A percentile compares a stretch with the other conserved stretches of the same genome.
Conservation (phyloP, 1,140 invertebrate species). For the Macrostomum lignano region DNA sequence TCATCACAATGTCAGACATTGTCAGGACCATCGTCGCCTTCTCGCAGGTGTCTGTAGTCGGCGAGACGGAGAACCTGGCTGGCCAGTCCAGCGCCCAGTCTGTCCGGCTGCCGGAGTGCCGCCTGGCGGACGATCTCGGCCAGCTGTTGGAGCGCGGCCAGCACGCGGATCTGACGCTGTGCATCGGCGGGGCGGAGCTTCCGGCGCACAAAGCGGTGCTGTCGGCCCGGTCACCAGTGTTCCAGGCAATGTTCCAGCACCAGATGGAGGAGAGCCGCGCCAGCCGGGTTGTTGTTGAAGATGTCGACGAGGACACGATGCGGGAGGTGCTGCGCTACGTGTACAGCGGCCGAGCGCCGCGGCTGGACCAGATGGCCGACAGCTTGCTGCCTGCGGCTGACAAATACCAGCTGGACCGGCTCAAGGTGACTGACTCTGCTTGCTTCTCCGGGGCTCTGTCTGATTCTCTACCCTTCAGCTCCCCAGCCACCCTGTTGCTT, state of each 20-base stretch:
- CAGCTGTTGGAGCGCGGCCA: constrained; percentile 71
- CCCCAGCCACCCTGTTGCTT: too few species aligned
- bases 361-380: constrained; percentile 88
- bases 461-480: too few species aligned
- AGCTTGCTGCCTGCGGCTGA: constrained; percentile 82
- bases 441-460: too few species aligned
- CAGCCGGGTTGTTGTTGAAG: constrained; percentile 80
- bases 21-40: constrained; percentile 7
- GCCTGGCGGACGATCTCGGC: constrained; percentile 67
- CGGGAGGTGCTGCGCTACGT: constrained; percentile 90
- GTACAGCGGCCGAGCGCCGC: constrained; percentile 75
- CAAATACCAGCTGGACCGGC: constrained; percentile 76
- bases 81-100: constrained; percentile 28
- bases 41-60: constrained; percentile 76
- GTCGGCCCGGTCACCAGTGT: too few species aligned
- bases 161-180: constrained; percentile 77
- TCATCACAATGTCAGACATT: too few species aligned
- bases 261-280: constrained; percentile 89
- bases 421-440: too few species aligned
- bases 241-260: constrained; percentile 98
- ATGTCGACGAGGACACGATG: constrained; percentile 80
- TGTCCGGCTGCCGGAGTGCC: constrained; percentile 79
- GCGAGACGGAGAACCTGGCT: constrained; percentile 60
- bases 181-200: constrained; percentile 63
- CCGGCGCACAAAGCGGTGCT: too few species aligned